Evolutionary conservation across 2,113 vertebrate species (phyloP), one percentile per base, ranked within the genome.

Genomic region (Microtus oregoni): DNA sequence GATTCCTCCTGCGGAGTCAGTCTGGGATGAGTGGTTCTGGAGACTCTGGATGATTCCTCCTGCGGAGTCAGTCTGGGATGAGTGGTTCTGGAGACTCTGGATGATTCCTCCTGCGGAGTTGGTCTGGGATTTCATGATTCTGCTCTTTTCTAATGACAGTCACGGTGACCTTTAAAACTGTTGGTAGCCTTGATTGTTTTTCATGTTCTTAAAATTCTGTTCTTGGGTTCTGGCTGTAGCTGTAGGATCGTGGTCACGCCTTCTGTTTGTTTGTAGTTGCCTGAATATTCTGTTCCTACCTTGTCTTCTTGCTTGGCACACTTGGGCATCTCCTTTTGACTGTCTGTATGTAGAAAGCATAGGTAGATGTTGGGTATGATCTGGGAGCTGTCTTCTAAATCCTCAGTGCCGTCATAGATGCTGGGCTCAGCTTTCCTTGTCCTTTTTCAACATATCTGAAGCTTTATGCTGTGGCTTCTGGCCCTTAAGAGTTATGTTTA

Each of bases 371-470:
- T 82, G 38, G 68, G 72, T 5, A 17, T 20, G 0, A 0, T 28
- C 55, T 22, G 30, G 52, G 41, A 2, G 22, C 50, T 83, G 14
- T 78, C 35, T 81, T 88, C 72, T 75, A 52, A 38, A 78, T 75
- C 72, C 83, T 90, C 0, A 12, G 68, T 85, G 17, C 58, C 63
- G 26, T 73, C 38, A 4, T 22, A 67, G 55, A 20, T 89, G 7
- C 2, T n/a, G 91, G 63, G n/a, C 67, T 94, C 86, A 38, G 72
- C 52, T 86, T 89, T 97, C 82, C 32, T 1, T 72, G 7, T 79
- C 67, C 44, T 83, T 81, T 81, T 63, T 79, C 47, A 35, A 1
- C 50, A 61, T 63, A 28, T 73, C 20, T 35, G 78, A 58, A 76
- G 70, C 81, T 90, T 30, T 87, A 91, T 72, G 3, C 28, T 81